These are phyloP conservation scores for Chymomyza fuscimana DNA, from an alignment of 2,888 invertebrate species.

Conservation along the genomic window DNA sequence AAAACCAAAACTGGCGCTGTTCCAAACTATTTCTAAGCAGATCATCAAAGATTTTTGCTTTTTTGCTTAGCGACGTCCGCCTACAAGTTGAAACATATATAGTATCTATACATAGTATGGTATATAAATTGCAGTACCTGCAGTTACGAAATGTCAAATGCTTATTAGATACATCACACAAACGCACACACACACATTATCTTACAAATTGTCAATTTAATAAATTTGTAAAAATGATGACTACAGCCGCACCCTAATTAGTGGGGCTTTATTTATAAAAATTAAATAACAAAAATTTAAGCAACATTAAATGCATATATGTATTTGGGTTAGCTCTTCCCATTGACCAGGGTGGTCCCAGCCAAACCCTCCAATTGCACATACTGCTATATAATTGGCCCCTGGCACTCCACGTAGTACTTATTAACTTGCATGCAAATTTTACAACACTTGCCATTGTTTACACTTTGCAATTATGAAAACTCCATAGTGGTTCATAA, in stretches of 20 bases:
- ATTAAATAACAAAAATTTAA: slow-evolving; percentile 11
- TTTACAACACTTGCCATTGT: not conserved
- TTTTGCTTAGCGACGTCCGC: slow-evolving; percentile 32
- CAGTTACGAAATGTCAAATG: slow-evolving; percentile 64
- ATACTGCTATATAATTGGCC: not conserved
- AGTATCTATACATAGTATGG: slow-evolving; percentile 15
- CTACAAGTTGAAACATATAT: slow-evolving; percentile 49
- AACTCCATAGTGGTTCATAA: not conserved
- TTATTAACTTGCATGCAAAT: not conserved
- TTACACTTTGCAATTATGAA: not conserved
- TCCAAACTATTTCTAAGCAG: slow-evolving; percentile 58
- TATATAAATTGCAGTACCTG: slow-evolving; percentile 41
- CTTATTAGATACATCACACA: slow-evolving; percentile 58
- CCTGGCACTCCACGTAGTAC: not conserved
- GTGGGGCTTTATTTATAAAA: slow-evolving; percentile 41
- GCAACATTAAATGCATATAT: slow-evolving; percentile 11
- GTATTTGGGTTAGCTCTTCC: slow-evolving; percentile 5
- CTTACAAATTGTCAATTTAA: slow-evolving; percentile 66
- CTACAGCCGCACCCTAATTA: slow-evolving; percentile 60
- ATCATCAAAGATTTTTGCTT: slow-evolving; percentile 66
- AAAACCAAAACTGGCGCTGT: slow-evolving; percentile 68
- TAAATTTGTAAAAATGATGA: slow-evolving; percentile 44
- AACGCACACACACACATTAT: not conserved
- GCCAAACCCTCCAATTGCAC: not conserved
- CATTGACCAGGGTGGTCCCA: not conserved